Evolutionary conservation across 2,797 vertebrate genomes (phyloP).

Genomic region (Catostomus latipinnis): DNA sequence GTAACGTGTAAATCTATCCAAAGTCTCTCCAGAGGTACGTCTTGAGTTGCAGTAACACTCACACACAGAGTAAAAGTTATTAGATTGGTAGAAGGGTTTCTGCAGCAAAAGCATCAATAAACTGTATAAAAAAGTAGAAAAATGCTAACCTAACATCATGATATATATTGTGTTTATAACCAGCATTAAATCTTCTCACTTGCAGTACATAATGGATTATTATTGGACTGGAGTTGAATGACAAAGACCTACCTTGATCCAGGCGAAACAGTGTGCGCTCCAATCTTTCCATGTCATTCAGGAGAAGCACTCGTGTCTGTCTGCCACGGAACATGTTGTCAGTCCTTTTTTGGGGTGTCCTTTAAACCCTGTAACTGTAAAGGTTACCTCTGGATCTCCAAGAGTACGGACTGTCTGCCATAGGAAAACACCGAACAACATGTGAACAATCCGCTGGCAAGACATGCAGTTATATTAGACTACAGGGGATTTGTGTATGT

Average conservation of each 20-base stretch:
- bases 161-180: neutral
- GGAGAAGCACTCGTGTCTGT: conserved; percentile 86
- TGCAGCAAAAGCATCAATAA: neutral
- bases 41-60: conserved; percentile 6
- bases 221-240: neutral
- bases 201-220: neutral
- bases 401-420: conserved; percentile 20
- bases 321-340: conserved; percentile 82
- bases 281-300: conserved; percentile 89
- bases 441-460: conserved; percentile 25
- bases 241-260: conserved; percentile 85
- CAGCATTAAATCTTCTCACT: neutral
- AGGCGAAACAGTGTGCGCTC: conserved; percentile 92
- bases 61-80: neutral
- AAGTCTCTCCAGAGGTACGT: conserved; percentile 1
- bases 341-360: conserved; percentile 63
- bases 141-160: neutral
- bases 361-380: conserved; percentile 51
- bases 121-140: neutral
- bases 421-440: conserved; percentile 35
- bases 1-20: conserved; percentile 24
- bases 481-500: neutral
- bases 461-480: neutral
- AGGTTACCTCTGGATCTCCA: conserved; percentile 59
- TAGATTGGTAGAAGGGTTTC: neutral